Conservation (phyloP, 2,113 vertebrate species). For the Rhinolophus ferrumequinum region DNA sequence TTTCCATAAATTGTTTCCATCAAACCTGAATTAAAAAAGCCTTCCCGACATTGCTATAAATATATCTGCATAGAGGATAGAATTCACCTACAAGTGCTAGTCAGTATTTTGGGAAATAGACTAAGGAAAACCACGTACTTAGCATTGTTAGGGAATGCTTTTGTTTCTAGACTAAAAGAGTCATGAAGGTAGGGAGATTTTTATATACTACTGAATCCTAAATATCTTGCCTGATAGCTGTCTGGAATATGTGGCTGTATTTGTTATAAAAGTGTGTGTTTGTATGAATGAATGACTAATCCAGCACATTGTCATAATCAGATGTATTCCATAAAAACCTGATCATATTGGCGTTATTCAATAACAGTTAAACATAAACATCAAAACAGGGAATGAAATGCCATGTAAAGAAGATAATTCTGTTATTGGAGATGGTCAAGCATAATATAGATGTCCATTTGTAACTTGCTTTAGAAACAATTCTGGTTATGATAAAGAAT, state of each 20-base stretch:
- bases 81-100: neutral
- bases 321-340: neutral
- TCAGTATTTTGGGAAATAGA: neutral
- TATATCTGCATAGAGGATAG: neutral
- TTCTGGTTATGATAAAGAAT: neutral
- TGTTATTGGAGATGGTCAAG: neutral
- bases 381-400: neutral
- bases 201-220: neutral
- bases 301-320: neutral
- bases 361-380: neutral
- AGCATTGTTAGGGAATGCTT: neutral
- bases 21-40: neutral
- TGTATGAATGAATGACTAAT: neutral
- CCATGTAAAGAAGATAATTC: neutral
- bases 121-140: neutral
- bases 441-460: neutral
- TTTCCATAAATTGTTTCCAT: neutral
- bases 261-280: neutral
- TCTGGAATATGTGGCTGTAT: neutral
- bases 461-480: neutral
- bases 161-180: neutral
- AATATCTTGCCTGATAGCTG: neutral
- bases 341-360: neutral
- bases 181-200: neutral
- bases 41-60: neutral